Conservation (phyloP, 2,797 vertebrate genomes). For the Melanogrammus aeglefinus region DNA sequence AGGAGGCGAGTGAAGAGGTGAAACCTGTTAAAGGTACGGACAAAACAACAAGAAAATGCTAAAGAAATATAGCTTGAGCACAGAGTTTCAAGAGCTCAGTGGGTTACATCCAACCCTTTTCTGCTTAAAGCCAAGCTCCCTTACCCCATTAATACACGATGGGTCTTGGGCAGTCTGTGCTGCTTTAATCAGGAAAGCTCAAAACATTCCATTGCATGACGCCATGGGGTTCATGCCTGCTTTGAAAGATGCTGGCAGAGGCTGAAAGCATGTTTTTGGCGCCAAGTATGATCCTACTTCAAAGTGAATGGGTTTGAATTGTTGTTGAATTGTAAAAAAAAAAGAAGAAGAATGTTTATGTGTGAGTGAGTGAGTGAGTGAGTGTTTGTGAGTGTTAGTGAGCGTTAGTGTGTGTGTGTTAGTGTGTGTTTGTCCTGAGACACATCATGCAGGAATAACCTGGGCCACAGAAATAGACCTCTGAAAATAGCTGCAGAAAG, state of each 20-base stretch:
- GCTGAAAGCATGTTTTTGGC: slow-evolving; percentile 17
- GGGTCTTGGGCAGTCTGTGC: neutral
- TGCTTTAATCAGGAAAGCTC: neutral
- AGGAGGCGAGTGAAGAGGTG: slow-evolving; percentile 18
- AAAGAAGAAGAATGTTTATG: neutral
- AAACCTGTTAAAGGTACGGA: slow-evolving; percentile 44
- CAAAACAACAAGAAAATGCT: neutral
- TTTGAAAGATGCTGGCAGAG: slow-evolving; percentile 37
- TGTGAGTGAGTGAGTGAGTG: slow-evolving; percentile 23
- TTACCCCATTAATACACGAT: neutral
- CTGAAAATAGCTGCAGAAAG: slow-evolving; percentile 60
- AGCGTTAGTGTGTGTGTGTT: neutral
- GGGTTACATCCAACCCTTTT: neutral
- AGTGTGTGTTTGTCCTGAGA: slow-evolving; percentile 41
- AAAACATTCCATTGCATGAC: slow-evolving; percentile 25
- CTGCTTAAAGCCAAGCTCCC: neutral
- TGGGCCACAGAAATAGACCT: slow-evolving; percentile 58
- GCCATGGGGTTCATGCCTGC: slow-evolving; percentile 37
- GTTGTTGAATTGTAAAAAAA: neutral
- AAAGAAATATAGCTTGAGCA: neutral
- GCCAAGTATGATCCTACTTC: neutral
- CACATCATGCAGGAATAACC: slow-evolving; percentile 57
- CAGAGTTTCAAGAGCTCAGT: neutral
- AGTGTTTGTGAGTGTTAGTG: slow-evolving; percentile 17
- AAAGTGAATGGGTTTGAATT: neutral